Conservation (phyloP, 2,113 vertebrate species). For the human region GRCh38 chr11:22772001-22772500, state of each 20-base stretch:
- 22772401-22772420: not conserved
- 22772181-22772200: not conserved
- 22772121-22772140: not conserved
- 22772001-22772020: not conserved
- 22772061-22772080: not conserved
- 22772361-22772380: not conserved
- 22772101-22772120: not conserved
- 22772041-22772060: not conserved
- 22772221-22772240: not conserved
- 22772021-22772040: not conserved
- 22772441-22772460: not conserved
- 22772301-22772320: not conserved
- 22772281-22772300: not conserved
- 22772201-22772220: not conserved
- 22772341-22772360: not conserved
- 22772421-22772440: not conserved
- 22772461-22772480: not conserved
- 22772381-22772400: not conserved
- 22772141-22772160: not conserved
- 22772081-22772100: too few species aligned
- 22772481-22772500: not conserved
- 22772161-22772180: not conserved
- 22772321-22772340: not conserved
- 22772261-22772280: not conserved
- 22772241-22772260: not conserved